Base-by-base conservation (phyloP, 2,888 invertebrate genomes). In the Xiphydria camelus region DNA sequence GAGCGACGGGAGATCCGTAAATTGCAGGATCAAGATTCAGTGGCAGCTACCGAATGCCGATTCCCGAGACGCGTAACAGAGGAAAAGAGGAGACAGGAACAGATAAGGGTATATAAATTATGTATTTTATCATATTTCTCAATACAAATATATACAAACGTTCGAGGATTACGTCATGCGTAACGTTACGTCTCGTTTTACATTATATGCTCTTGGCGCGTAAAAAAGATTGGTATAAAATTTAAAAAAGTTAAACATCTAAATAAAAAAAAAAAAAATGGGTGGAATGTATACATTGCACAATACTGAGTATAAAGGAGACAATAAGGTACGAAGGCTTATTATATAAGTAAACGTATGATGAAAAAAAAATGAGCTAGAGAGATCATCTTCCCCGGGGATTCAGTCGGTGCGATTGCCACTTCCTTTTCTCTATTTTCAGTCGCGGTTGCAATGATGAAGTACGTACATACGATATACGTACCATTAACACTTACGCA, bases 141-240 rank as follows among this genome's bases (percentile, higher is more conserved):
- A 55, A 65, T 73, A 73, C 68, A 72, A 72, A 72, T 75, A 75
- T 75, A 72, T 74, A 74, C 73, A 75, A 73, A 69, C 70, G 58
- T 61, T 61, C 50, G 64, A 69, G 68, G 68, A 70, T 64, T 63
- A 64, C 66, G 63, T 49, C 38, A 56, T 62, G 52, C 50, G 51
- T 62, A 62, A 61, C 53, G 57, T 55, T 62, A 64, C 47, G 51
- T 65, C 48, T 41, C 22, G 38, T 36, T 23, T 44, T 31, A 44
- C 18, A 23, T 12, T 10, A 26, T 44, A 44, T 15, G 31, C 60
- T 57, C 59, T 70, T 67, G 67, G 67, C 65, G 65, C 55, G 53
- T 61, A 64, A 65, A 63, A 64, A 65, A 51, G 62, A 53, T 48
- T 10, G 21, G 53, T 42, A 36, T 38, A 54, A 45, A 57, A 51